phyloP scores from a whole-genome alignment of 2,113 vertebrate species.

The Rhinoderma darwinii region DNA sequence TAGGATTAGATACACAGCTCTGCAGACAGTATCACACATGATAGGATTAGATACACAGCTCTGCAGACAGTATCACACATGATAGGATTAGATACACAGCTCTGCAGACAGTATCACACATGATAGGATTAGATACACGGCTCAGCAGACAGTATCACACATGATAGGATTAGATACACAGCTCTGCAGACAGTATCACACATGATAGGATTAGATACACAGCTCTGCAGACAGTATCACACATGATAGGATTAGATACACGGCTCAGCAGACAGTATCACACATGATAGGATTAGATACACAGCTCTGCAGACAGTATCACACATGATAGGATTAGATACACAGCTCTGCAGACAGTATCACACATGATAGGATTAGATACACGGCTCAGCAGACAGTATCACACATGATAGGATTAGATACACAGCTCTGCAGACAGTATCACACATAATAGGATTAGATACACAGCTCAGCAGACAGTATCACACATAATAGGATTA shows the following conservation, averaged over 20 bases:
- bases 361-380: not conserved
- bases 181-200: not conserved
- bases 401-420: not conserved
- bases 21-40: too few relatives aligned
- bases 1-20: too few relatives aligned
- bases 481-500: not conserved
- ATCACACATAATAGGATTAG: not conserved
- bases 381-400: not conserved
- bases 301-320: not conserved
- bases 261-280: not conserved
- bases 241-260: not conserved
- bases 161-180: not conserved
- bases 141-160: not conserved
- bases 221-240: not conserved
- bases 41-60: not conserved
- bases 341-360: not conserved
- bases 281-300: not conserved
- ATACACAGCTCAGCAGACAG: not conserved
- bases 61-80: not conserved
- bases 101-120: not conserved
- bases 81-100: not conserved
- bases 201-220: not conserved
- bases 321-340: not conserved
- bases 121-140: not conserved
- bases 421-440: not conserved